Conservation (phyloP, 2,888 invertebrate genomes). For the Zaprionus lineosus region DNA sequence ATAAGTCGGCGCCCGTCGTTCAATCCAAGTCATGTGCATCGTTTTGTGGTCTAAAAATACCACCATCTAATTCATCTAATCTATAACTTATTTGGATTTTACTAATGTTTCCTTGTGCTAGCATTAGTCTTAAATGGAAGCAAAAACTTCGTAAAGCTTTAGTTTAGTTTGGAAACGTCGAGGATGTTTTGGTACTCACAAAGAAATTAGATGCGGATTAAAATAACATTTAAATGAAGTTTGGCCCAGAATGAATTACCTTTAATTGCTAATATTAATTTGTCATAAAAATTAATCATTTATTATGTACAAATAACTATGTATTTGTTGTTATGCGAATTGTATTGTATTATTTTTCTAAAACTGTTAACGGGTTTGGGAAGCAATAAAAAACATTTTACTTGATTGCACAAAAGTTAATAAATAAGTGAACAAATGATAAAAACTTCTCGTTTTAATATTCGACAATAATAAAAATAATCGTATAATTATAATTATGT, state of each 20-base stretch:
- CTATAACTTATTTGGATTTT: slow-evolving; percentile 35
- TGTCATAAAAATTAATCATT: slow-evolving; percentile 39
- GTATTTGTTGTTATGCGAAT: slow-evolving; percentile 45
- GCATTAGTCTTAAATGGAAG: slow-evolving; percentile 11
- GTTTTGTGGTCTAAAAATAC: slow-evolving; percentile 75
- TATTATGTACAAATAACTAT: slow-evolving; percentile 47
- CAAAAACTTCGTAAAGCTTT: slow-evolving; percentile 43
- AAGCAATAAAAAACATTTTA: slow-evolving; percentile 49
- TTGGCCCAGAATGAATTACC: slow-evolving; percentile 23
- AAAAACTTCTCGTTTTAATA: too few species aligned
- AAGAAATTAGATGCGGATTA: slow-evolving; percentile 15
- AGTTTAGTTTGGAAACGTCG: slow-evolving; percentile 25
- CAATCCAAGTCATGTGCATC: slow-evolving; percentile 82
- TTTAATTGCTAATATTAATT: slow-evolving; percentile 18
- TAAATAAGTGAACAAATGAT: slow-evolving; percentile 1
- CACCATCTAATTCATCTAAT: slow-evolving; percentile 14
- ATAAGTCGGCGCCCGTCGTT: slow-evolving; percentile 72
- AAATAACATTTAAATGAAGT: slow-evolving; percentile 19
- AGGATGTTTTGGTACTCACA: slow-evolving; percentile 21
- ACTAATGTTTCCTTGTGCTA: slow-evolving; percentile 20
- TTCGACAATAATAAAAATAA: too few species aligned
- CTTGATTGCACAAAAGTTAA: slow-evolving; percentile 28
- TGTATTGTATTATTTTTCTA: slow-evolving; percentile 46
- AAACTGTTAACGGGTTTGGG: slow-evolving; percentile 52
- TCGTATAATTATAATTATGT: too few species aligned